phyloP scores from a whole-genome alignment of 2,888 invertebrate species.

The Cantharis rufa region DNA sequence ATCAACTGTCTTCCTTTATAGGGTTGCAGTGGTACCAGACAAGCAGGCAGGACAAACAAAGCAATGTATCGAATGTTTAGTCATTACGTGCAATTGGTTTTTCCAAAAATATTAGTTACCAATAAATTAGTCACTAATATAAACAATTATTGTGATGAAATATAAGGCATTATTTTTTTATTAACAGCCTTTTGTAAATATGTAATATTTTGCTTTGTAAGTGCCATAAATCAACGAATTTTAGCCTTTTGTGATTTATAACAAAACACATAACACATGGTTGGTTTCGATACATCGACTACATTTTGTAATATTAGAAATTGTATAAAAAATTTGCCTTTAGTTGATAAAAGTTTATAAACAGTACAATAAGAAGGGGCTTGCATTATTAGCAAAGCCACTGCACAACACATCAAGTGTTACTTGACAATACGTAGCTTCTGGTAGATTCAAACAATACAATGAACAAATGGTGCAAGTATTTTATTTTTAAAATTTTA shows the following conservation, averaged over 20 bases:
- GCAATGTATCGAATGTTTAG: slow-evolving; percentile 48
- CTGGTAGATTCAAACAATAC: slow-evolving; percentile 54
- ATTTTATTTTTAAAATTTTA: slow-evolving; percentile 49
- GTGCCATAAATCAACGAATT: slow-evolving; percentile 49
- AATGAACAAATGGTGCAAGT: slow-evolving; percentile 58
- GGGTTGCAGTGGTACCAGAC: slow-evolving; percentile 45
- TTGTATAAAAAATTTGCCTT: slow-evolving; percentile 44
- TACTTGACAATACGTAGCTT: slow-evolving; percentile 57
- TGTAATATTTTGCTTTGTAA: slow-evolving; percentile 42
- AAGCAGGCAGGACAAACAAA: slow-evolving; percentile 49
- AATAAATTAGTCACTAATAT: slow-evolving; percentile 40
- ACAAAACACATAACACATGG: slow-evolving; percentile 22
- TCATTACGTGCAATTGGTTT: slow-evolving; percentile 47
- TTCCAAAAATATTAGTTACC: slow-evolving; percentile 41
- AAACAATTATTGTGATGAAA: slow-evolving; percentile 43
- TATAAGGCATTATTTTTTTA: slow-evolving; percentile 33
- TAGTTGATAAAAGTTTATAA: slow-evolving; percentile 44
- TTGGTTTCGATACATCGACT: slow-evolving; percentile 49
- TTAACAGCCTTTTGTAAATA: slow-evolving; percentile 32
- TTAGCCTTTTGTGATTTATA: slow-evolving; percentile 40
- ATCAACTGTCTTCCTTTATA: slow-evolving; percentile 56
- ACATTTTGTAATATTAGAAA: slow-evolving; percentile 32
- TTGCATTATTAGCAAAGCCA: slow-evolving; percentile 44
- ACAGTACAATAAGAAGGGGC: slow-evolving; percentile 51
- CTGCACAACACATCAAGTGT: slow-evolving; percentile 50